A percentile compares a stretch with the other conserved stretches of the same genome.
Conservation (phyloP, 2,797 vertebrate species). For the Halcyon smyrnensis region DNA sequence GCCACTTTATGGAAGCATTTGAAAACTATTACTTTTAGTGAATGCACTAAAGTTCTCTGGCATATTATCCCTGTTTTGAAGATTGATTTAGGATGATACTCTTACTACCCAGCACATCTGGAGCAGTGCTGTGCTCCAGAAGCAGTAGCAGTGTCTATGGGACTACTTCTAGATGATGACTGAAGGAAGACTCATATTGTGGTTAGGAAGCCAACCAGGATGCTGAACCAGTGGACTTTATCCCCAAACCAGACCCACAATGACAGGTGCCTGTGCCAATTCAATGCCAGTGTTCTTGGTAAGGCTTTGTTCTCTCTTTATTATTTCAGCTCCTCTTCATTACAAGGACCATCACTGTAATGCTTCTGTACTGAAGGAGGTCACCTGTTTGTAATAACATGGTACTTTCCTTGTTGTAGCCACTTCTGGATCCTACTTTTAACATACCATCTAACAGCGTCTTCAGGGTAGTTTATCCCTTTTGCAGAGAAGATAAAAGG, state of each 20-base stretch:
- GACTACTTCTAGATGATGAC: not conserved
- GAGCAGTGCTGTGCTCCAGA: not conserved
- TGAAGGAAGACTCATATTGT: fast-evolving
- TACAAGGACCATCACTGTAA: not conserved
- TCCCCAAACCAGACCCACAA: not conserved
- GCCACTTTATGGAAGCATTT: conserved; percentile 52
- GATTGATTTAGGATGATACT: conserved; percentile 19
- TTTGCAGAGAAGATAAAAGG: not conserved
- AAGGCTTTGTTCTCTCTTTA: not conserved
- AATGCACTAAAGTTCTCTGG: conserved; percentile 2
- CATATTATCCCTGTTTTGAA: not conserved
- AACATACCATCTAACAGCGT: not conserved
- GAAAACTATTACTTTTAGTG: conserved; percentile 54
- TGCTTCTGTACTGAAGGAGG: not conserved
- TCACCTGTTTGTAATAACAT: not conserved
- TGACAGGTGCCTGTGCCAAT: not conserved
- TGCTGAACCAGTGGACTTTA: not conserved
- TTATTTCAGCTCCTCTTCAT: not conserved
- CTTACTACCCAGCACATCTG: not conserved
- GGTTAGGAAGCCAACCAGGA: not conserved
- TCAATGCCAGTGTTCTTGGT: not conserved
- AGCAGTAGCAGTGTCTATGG: not conserved
- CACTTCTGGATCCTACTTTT: not conserved
- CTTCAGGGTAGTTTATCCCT: not conserved
- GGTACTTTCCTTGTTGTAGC: not conserved